Base-by-base conservation (phyloP, 2,888 invertebrate species). In the Parnassius apollo region DNA sequence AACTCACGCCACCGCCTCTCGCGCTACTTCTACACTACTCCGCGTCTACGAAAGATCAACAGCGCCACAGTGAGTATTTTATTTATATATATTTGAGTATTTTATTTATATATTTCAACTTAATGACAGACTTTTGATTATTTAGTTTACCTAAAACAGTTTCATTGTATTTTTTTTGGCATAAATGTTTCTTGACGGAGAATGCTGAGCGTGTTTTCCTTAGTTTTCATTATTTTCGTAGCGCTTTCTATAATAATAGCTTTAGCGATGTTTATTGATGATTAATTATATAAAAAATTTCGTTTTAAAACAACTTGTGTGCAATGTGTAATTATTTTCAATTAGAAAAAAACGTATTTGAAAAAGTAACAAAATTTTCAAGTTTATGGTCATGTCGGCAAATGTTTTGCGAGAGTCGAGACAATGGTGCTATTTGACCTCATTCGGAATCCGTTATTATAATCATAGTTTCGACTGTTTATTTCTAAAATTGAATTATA, bases 1-100 rank as follows among this genome's bases (percentile, higher is more conserved):
- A 63, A 65, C 69, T 66, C 72, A 74, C 76, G 72, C 69, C 67
- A 69, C 67, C 69, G 69, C 65, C 69, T 68, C 65, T 67, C 65
- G 71, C 70, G 73, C 69, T 70, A 65, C 66, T 35, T 54, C 56
- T 59, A 49, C 64, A 53, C 66, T 46, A 62, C 68, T 61, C 52
- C 67, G 65, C 54, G 68, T 55, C 64, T 46, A 56, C 68, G 64
- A 64, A 66, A 62, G 60, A 65, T 66, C 64, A 62, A 63, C n/a
- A 49, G 55, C 57, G 54, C 54, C 48, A 44, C 54, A 44, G 62
- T 62, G 13, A 62, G 62, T 62, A 58, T 22, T 11, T 42, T 48
- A 49, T 44, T 18, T 18, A 18, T 18, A 18, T 18, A 18, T 18
- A 18, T 18, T 18, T 18, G 18, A 18, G 18, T 18, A 18, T 18